phyloP scores from a whole-genome alignment of 2,888 invertebrate species.

The Netelia fuscicornis region DNA sequence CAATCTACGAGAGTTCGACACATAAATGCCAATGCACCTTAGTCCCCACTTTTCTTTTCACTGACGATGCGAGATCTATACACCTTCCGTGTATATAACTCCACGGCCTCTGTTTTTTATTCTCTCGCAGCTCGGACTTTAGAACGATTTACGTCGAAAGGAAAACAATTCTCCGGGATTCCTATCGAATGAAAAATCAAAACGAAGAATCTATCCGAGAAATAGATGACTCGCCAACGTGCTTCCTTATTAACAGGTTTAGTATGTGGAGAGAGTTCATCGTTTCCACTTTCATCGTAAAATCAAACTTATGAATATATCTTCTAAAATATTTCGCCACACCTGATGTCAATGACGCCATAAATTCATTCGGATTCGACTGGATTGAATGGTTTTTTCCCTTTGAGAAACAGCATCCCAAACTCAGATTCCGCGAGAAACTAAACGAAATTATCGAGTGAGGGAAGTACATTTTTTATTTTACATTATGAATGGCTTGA shows the following conservation, averaged over 20 bases:
- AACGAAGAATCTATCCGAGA: background rate
- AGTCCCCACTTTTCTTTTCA: constrained; percentile 68
- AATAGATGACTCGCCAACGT: constrained; percentile 25
- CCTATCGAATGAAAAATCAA: constrained; percentile 11
- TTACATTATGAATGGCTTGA: no score
- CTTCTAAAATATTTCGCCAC: background rate
- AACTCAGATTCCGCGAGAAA: no score
- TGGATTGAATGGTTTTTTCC: no score
- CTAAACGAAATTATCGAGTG: no score
- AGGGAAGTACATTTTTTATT: no score
- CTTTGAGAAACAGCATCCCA: no score
- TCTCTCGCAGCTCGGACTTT: constrained; percentile 7
- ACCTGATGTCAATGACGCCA: background rate
- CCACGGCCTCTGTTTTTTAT: constrained; percentile 59
- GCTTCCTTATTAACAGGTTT: background rate
- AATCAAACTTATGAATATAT: background rate
- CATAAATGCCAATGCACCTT: constrained; percentile 70
- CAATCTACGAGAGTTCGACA: constrained; percentile 69
- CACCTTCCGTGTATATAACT: constrained; percentile 29
- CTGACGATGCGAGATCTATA: constrained; percentile 55
- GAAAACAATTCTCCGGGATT: constrained; percentile 16
- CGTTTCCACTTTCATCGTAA: background rate
- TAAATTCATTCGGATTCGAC: background rate
- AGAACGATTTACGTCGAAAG: background rate
- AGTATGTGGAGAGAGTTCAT: background rate